A percentile compares a stretch with the other conserved stretches of the same genome.
phyloP scores from a whole-genome alignment of 2,113 vertebrate species.

The Aldabrachelys gigantea region DNA sequence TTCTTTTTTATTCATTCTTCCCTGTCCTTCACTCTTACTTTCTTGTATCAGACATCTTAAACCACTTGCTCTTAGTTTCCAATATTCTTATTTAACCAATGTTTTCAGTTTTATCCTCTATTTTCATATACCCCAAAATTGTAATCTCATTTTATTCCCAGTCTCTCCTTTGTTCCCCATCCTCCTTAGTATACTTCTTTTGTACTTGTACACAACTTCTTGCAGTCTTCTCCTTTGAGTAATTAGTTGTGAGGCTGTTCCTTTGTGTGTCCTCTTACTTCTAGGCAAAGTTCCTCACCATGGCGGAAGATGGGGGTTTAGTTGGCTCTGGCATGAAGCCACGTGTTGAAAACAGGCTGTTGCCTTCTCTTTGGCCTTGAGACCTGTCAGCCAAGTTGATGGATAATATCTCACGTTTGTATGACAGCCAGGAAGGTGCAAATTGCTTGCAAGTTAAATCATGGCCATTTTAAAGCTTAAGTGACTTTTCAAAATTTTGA shows the following conservation, averaged over 20 bases:
- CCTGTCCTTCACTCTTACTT: neutral
- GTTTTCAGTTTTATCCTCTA: neutral
- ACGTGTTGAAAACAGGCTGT: neutral
- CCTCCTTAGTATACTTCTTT: neutral
- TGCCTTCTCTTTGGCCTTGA: fast-evolving
- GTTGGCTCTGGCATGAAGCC: neutral
- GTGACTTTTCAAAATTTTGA: neutral
- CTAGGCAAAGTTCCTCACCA: neutral
- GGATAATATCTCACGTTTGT: neutral
- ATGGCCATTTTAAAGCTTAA: neutral
- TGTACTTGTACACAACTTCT: neutral
- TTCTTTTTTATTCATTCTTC: neutral
- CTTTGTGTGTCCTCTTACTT: neutral
- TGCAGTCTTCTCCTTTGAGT: neutral
- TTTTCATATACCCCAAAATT: fast-evolving
- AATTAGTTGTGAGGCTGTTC: neutral
- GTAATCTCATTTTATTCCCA: neutral
- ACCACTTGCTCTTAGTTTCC: neutral
- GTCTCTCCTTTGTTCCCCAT: neutral
- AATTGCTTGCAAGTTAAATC: neutral
- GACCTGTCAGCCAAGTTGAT: neutral
- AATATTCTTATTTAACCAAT: neutral
- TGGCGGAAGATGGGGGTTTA: neutral
- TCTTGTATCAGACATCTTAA: neutral
- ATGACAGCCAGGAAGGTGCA: neutral